Conservation (phyloP, 2,797 vertebrate species). For the Micrastur ruficollis region DNA sequence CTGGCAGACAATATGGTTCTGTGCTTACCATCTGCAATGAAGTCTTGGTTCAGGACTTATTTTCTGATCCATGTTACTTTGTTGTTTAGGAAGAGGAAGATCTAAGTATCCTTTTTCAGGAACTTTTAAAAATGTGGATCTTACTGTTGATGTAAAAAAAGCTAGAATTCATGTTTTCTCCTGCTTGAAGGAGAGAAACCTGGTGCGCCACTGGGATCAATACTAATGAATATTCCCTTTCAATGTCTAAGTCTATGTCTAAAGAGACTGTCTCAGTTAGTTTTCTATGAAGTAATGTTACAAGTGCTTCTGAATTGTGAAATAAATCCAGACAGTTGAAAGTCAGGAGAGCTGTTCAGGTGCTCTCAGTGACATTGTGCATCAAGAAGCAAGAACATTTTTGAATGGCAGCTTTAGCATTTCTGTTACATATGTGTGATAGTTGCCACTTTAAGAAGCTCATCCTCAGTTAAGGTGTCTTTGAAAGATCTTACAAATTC, state of each 20-base stretch:
- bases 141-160: not conserved
- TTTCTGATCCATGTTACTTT: not conserved
- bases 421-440: not conserved
- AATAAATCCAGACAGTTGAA: not conserved
- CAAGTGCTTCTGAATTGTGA: not conserved
- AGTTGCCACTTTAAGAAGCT: not conserved
- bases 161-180: not conserved
- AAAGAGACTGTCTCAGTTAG: not conserved
- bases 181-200: not conserved
- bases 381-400: not conserved
- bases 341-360: not conserved
- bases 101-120: not conserved
- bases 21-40: not conserved
- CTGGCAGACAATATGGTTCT: not conserved
- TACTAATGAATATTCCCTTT: not conserved
- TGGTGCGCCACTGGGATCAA: not conserved
- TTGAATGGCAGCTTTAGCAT: not conserved
- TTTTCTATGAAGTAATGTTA: not conserved
- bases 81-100: not conserved
- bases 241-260: not conserved
- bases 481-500: not conserved
- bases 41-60: not conserved
- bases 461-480: not conserved
- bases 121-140: not conserved
- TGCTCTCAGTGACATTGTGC: not conserved